phyloP scores from a whole-genome alignment of 1,140 invertebrate genomes.

The Nasonia longicornis region DNA sequence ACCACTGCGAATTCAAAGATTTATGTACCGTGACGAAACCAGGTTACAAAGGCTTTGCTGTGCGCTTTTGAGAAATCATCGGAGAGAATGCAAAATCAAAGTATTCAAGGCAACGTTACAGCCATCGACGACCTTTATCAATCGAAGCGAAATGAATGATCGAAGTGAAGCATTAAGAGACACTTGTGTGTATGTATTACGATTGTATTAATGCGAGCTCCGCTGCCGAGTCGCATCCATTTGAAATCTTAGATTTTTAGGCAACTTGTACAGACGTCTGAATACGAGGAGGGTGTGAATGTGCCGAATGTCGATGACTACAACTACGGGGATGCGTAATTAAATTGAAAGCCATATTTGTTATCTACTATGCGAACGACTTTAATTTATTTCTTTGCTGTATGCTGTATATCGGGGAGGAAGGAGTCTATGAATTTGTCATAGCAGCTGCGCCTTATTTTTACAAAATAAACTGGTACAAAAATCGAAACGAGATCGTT shows the following conservation, averaged over 20 bases:
- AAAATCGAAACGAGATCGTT: slow-evolving; percentile 10
- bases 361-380: slow-evolving; percentile 20
- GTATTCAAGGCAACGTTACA: background rate
- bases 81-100: background rate
- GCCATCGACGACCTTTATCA: background rate
- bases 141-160: background rate
- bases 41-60: slow-evolving; percentile 84
- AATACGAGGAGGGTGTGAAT: slow-evolving; percentile 27
- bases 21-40: slow-evolving; percentile 82
- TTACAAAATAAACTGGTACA: slow-evolving; percentile 40
- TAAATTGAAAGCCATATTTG: background rate
- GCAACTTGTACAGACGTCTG: slow-evolving; percentile 30
- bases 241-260: slow-evolving; percentile 16
- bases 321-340: slow-evolving; percentile 11
- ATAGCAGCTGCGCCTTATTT: slow-evolving; percentile 35
- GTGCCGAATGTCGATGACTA: background rate
- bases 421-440: slow-evolving; percentile 18
- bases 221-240: background rate
- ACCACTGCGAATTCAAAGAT: slow-evolving; percentile 84
- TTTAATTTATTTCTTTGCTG: slow-evolving; percentile 21
- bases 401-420: background rate
- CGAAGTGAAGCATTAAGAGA: background rate
- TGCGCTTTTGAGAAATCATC: slow-evolving; percentile 78
- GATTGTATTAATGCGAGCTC: background rate
- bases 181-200: slow-evolving; percentile 27